These are phyloP conservation scores for Troides helena DNA, from an alignment of 2,888 invertebrate species.

Conservation along the genomic window DNA sequence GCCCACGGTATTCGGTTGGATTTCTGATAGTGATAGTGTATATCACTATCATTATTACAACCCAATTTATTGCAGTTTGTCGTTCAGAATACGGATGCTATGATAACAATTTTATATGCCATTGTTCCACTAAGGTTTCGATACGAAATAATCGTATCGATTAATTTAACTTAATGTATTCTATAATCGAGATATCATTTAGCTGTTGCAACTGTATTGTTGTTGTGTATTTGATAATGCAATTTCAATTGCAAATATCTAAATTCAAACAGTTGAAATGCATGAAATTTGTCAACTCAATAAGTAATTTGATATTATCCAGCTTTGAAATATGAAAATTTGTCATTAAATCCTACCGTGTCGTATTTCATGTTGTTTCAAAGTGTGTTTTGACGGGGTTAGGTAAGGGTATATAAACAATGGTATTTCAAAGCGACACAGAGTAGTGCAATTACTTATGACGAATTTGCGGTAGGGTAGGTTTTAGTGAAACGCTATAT, in stretches of 20 bases:
- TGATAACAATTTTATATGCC: constrained; percentile 28
- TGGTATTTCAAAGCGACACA: constrained; percentile 12
- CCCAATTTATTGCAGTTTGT: constrained; percentile 26
- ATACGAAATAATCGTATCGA: constrained; percentile 15
- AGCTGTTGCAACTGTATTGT: constrained; percentile 12
- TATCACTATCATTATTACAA: constrained; percentile 24
- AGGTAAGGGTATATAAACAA: constrained; percentile 17
- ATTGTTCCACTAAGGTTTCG: constrained; percentile 22
- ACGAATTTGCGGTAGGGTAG: constrained; percentile 1
- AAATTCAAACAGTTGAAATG: background rate
- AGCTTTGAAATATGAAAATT: constrained; percentile 15
- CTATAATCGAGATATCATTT: constrained; percentile 24
- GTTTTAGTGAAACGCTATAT: constrained; percentile 5
- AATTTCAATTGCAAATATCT: background rate
- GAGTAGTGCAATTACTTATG: constrained; percentile 10
- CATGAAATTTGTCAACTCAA: background rate
- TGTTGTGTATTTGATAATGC: background rate
- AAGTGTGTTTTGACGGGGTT: constrained; percentile 29
- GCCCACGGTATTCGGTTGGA: background rate
- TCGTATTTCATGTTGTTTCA: constrained; percentile 29
- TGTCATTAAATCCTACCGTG: background rate
- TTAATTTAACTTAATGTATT: constrained; percentile 24
- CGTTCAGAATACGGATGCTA: constrained; percentile 24
- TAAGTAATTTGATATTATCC: constrained; percentile 2
- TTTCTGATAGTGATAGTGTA: constrained; percentile 14